These are phyloP conservation scores for Drosophila subsilvestris DNA, from an alignment of 2,888 invertebrate species.

Conservation along the genomic window DNA sequence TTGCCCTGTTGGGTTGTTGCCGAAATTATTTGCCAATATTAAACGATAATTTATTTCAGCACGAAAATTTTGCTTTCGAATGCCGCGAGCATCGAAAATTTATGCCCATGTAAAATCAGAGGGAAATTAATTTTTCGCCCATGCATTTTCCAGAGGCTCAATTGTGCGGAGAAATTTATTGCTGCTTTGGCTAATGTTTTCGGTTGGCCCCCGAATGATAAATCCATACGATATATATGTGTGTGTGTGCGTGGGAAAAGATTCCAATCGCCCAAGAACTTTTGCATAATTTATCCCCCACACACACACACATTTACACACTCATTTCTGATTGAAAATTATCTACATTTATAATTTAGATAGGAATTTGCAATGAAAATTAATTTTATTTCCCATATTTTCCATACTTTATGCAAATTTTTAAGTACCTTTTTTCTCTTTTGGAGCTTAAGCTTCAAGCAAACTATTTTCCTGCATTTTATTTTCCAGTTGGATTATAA, in stretches of 20 bases:
- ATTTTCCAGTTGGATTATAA: slow-evolving; percentile 35
- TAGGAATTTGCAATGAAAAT: slow-evolving; percentile 33
- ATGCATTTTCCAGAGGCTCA: slow-evolving; percentile 67
- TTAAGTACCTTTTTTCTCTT: slow-evolving; percentile 7
- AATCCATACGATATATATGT: slow-evolving; percentile 32
- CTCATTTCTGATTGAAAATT: slow-evolving; percentile 41
- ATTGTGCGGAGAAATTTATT: slow-evolving; percentile 76
- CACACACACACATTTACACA: slow-evolving; percentile 4
- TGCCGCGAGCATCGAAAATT: slow-evolving; percentile 65
- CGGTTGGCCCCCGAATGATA: slow-evolving; percentile 54
- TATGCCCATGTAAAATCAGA: slow-evolving; percentile 68
- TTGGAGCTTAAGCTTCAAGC: background rate
- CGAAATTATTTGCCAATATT: slow-evolving; percentile 71
- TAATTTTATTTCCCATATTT: background rate
- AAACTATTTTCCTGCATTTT: slow-evolving; percentile 14
- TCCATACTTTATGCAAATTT: slow-evolving; percentile 3
- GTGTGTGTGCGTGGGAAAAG: slow-evolving; percentile 24
- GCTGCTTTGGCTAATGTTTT: slow-evolving; percentile 70
- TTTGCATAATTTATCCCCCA: slow-evolving; percentile 62
- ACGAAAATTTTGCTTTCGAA: slow-evolving; percentile 63
- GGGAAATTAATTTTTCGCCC: slow-evolving; percentile 74
- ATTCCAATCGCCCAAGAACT: slow-evolving; percentile 41
- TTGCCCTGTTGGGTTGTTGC: slow-evolving; percentile 34
- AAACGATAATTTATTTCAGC: slow-evolving; percentile 74
- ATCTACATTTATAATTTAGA: slow-evolving; percentile 55